Percentiles rank a stretch among this genome's conserved stretches.
Conservation (phyloP, 2,888 invertebrate genomes). For the Sturmia bella region DNA sequence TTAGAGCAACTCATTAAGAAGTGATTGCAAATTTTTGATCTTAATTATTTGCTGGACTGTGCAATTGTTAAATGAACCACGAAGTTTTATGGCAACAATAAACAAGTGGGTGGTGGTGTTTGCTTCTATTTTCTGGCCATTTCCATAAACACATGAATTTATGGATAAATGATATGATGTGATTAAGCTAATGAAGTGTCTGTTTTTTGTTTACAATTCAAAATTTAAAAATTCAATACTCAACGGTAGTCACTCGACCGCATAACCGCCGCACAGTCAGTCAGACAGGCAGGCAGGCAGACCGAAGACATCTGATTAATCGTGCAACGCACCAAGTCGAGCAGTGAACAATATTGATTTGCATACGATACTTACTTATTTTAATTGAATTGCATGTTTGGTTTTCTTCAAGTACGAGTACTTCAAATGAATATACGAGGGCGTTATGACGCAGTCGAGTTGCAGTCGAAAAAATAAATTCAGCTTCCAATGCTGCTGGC, state of each 20-base stretch:
- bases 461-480: no score
- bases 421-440: no score
- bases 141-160: not conserved
- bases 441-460: no score
- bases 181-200: not conserved
- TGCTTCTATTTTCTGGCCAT: not conserved
- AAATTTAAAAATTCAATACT: no score
- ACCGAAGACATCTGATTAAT: conserved; percentile 1
- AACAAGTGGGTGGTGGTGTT: conserved; percentile 3
- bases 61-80: conserved; percentile 31
- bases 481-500: no score
- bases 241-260: no score
- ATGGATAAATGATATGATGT: not conserved
- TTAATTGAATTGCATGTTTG: no score
- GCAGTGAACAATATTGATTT: conserved; percentile 31
- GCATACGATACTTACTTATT: conserved; percentile 1
- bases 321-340: not conserved
- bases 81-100: conserved; percentile 5
- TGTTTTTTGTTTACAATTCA: no score
- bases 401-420: no score
- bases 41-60: conserved; percentile 3
- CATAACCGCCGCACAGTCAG: no score
- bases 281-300: not conserved
- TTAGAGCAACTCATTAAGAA: conserved; percentile 1
- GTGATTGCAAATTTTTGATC: not conserved